Conservation (phyloP, 2,113 vertebrate genomes). For the Cochlearius cochlearius region DNA sequence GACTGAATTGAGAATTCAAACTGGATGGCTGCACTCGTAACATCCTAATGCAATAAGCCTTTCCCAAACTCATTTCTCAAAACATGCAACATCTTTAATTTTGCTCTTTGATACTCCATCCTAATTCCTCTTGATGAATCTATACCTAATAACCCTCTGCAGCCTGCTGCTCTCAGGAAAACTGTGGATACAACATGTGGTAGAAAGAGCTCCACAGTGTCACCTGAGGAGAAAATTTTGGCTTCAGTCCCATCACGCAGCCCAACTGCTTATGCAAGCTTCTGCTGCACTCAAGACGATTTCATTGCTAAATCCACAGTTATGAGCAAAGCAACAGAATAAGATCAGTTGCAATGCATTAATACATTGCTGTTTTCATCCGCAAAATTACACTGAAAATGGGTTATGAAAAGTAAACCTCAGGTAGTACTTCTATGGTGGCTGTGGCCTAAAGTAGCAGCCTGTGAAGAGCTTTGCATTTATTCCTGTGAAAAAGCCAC, state of each 20-base stretch:
- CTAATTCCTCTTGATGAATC: not conserved
- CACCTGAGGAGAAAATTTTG: not conserved
- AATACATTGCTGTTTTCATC: not conserved
- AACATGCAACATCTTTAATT: not conserved
- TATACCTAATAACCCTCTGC: not conserved
- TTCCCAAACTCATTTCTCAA: not conserved
- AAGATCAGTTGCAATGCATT: not conserved
- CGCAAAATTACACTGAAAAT: not conserved
- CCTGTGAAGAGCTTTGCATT: not conserved
- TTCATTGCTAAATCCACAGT: not conserved
- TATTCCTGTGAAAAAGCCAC: not conserved
- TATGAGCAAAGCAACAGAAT: not conserved
- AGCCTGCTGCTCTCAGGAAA: not conserved
- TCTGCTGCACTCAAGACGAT: not conserved
- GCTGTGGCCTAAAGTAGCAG: not conserved
- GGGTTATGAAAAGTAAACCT: not conserved
- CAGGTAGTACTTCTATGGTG: not conserved
- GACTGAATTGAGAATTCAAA: not conserved
- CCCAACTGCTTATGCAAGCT: not conserved
- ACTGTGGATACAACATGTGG: not conserved
- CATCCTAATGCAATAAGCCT: not conserved
- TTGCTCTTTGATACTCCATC: not conserved
- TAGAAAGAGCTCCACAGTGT: not conserved
- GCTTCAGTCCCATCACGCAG: not conserved
- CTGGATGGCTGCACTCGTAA: not conserved